Evolutionary conservation across 2,113 vertebrate species (phyloP), one percentile per base, ranked within the genome.

Genomic region (Balaeniceps rex): DNA sequence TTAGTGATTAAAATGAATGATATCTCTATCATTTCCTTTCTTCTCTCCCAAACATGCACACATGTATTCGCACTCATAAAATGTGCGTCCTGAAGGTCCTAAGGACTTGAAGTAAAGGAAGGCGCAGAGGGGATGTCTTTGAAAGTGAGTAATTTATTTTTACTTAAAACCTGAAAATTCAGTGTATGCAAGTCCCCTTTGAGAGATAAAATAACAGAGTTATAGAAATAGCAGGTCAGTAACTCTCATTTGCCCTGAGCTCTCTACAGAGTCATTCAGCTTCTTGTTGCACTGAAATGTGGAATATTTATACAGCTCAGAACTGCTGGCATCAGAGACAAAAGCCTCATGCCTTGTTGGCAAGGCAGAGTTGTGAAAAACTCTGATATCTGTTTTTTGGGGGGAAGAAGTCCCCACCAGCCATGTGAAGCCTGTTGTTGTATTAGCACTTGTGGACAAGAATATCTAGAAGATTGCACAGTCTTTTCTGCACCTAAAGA

Each of bases 151-250:
- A 82, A 94, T 89, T 86, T 92, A 84, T 93, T 95, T 90, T 93
- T 83, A 86, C 74, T 91, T 74, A 44, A 92, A 95, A 89, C 4
- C 38, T 33, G 77, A 89, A 87, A 80, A 94, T 83, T 82, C 81
- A 78, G 65, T 63, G 40, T 74, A 38, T 77, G 54, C 49, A 75
- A 64, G 79, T 68, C 36, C n/a, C 77, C 74, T 95, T 77, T 81
- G 95, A 95, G 83, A 94, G 84, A 79, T 68, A 90, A 97, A 97
- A 96, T 88, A 96, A 69, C 83, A 76, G 88, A 93, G 72, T 91
- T 96, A 83, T n/a, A 94, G 93, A 94, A 97, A 96, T 83, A 95
- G 75, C 86, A 92, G 88, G 91, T 96, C 95, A 83, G 83, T 94
- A 94, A 83, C 87, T 96, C 68, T 96, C 71, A 66, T 91, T 93